Conservation (phyloP, 2,888 invertebrate genomes). For the Eupeodes luniger region DNA sequence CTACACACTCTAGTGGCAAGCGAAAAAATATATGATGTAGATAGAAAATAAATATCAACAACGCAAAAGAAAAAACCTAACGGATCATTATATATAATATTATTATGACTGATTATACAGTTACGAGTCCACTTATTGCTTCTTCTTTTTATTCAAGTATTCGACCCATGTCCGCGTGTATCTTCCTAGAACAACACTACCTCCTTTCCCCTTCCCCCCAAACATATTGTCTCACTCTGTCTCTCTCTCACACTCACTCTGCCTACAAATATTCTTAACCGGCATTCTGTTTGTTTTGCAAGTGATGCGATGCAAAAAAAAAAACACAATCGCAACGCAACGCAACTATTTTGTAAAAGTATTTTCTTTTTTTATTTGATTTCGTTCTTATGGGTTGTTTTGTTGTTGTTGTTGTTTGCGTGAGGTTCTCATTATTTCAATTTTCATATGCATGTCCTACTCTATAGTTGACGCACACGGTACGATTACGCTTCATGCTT, state of each 20-base stretch:
- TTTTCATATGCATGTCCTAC: not conserved
- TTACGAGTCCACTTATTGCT: constrained; percentile 67
- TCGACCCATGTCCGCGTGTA: constrained; percentile 47
- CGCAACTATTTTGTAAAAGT: constrained; percentile 29
- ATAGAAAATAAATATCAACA: constrained; percentile 49
- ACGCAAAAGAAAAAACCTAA: constrained; percentile 69
- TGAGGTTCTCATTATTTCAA: not conserved
- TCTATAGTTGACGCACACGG: no score
- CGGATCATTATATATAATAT: constrained; percentile 72
- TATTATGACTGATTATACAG: constrained; percentile 75
- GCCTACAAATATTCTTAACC: not conserved
- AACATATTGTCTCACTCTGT: not conserved
- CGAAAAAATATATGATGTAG: not conserved
- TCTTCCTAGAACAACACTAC: constrained; percentile 13
- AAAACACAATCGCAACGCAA: not conserved
- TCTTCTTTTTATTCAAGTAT: constrained; percentile 39
- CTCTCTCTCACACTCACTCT: no score
- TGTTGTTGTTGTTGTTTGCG: not conserved
- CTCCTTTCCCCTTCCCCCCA: not conserved
- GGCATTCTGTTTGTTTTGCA: constrained; percentile 35
- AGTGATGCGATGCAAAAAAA: not conserved
- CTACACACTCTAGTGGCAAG: not conserved
- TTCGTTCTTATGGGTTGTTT: not conserved
- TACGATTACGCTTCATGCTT: no score
- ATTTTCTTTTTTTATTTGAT: constrained; percentile 1